Evolutionary conservation across 92 coral and sea anemone genomes (phyloP).

Genomic region (Paramuricea clavata): DNA sequence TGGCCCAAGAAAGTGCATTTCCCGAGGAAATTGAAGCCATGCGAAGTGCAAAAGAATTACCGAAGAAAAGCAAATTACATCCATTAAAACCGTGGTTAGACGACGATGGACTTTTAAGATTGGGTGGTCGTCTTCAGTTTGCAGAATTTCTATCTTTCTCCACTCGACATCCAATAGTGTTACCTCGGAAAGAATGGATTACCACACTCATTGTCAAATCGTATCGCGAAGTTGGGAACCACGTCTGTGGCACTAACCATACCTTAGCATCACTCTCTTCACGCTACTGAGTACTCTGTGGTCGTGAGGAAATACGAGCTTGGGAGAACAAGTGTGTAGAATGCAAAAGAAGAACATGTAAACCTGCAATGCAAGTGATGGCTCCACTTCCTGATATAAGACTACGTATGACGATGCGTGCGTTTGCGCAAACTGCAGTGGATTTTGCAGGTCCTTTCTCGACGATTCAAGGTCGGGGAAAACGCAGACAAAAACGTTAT

Average conservation of each 20-base stretch:
- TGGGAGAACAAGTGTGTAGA: constrained; percentile 67
- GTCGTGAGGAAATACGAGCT: constrained; percentile 72
- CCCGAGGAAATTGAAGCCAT: background rate
- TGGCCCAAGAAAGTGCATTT: background rate
- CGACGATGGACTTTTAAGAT: constrained; percentile 62
- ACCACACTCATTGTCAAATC: constrained; percentile 66
- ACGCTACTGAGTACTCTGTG: constrained; percentile 67
- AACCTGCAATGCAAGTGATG: constrained; percentile 69
- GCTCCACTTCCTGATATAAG: no score
- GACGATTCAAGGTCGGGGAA: no score
- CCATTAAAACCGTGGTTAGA: constrained; percentile 47
- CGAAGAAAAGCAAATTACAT: no score
- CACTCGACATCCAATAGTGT: constrained; percentile 53
- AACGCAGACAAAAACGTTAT: no score
- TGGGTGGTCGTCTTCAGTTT: constrained; percentile 55
- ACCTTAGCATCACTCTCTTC: constrained; percentile 53
- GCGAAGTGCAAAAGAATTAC: constrained; percentile 32
- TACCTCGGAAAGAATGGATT: constrained; percentile 62
- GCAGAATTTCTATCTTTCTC: constrained; percentile 62
- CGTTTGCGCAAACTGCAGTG: no score
- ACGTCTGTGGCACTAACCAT: constrained; percentile 69
- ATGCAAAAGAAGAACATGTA: constrained; percentile 61
- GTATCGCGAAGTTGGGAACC: constrained; percentile 57
- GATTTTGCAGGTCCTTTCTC: no score
- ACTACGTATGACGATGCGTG: no score